phyloP scores from a whole-genome alignment of 92 coral and sea anemone species.

The Epizoanthus scotinus region DNA sequence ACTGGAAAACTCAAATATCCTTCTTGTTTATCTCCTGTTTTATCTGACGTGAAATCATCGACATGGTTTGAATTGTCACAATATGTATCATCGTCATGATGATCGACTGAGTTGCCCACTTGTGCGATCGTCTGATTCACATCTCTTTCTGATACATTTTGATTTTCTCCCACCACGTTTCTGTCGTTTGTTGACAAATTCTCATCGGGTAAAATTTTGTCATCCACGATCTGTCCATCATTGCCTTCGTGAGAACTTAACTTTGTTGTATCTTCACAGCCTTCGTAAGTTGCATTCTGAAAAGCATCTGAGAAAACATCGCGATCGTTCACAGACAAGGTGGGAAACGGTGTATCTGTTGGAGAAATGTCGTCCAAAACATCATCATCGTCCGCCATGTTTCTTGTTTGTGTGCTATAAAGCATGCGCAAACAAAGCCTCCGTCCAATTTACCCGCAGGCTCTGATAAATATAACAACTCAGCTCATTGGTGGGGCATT shows the following conservation, averaged over 20 bases:
- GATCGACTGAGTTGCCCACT: neutral
- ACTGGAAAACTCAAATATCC: too few relatives aligned
- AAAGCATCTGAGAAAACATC: slow-evolving; percentile 26
- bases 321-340: neutral
- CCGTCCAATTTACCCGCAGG: slow-evolving; percentile 2
- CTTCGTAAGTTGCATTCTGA: neutral
- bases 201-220: slow-evolving; percentile 1
- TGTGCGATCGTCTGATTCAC: neutral
- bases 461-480: neutral
- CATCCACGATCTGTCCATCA: slow-evolving; percentile 7
- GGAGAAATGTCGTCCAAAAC: slow-evolving; percentile 4
- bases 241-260: neutral
- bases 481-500: neutral
- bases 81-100: neutral
- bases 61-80: neutral
- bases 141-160: neutral
- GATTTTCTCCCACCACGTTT: too few relatives aligned
- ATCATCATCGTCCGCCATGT: too few relatives aligned
- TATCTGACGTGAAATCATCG: neutral
- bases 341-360: slow-evolving; percentile 24
- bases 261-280: neutral
- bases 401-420: too few relatives aligned
- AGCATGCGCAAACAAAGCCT: slow-evolving; percentile 1
- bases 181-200: neutral
- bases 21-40: neutral